phyloP scores from a whole-genome alignment of 2,888 invertebrate genomes.

The Cantharis lateralis region DNA sequence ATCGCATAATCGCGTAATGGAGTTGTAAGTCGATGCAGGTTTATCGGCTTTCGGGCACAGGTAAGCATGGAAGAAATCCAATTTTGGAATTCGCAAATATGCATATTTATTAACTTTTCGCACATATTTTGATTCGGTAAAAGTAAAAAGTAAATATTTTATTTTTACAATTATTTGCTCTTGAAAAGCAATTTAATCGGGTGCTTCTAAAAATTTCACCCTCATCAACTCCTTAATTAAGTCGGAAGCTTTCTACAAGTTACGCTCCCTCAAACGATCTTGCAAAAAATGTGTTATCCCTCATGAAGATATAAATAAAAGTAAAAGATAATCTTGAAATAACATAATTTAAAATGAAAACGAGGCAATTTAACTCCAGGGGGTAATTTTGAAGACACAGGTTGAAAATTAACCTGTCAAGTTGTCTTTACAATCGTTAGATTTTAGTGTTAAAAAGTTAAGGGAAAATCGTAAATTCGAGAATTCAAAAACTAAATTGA shows the following conservation, averaged over 20 bases:
- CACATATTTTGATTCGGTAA: background rate
- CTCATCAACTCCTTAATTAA: background rate
- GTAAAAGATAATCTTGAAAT: background rate
- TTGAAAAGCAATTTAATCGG: background rate
- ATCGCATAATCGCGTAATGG: background rate
- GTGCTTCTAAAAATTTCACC: background rate
- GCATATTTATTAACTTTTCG: background rate
- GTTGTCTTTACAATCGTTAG: conserved; percentile 3
- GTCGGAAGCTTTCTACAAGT: background rate
- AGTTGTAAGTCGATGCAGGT: background rate
- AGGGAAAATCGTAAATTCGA: background rate
- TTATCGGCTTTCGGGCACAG: background rate
- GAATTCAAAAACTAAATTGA: background rate
- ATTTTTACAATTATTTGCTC: background rate
- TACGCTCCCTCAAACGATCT: background rate
- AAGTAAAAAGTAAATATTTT: background rate
- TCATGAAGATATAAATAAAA: background rate
- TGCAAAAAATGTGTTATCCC: background rate
- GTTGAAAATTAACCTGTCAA: conserved; percentile 16
- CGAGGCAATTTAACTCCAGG: conserved; percentile 13
- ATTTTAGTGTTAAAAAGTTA: background rate
- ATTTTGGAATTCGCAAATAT: background rate
- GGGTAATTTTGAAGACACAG: conserved; percentile 15
- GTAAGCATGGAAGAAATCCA: background rate
- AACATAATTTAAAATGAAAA: conserved; percentile 10